Evolutionary conservation across 2,113 vertebrate species (phyloP), one percentile per base, ranked within the genome.

Genomic region (Thunnus maccoyii): DNA sequence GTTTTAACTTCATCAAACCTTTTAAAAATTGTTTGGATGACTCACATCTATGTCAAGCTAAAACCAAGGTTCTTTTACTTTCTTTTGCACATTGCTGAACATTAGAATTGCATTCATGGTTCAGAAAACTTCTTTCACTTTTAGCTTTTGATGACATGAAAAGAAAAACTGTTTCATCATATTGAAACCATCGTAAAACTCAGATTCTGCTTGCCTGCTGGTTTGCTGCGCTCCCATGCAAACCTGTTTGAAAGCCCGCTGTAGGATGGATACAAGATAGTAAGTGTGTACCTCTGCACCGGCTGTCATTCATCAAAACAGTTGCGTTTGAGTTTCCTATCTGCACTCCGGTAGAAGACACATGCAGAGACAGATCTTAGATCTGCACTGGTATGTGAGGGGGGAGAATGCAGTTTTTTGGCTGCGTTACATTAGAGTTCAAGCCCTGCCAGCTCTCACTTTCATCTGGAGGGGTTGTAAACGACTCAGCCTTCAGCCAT

Each of bases 291-390:
- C 55, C 30, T 25, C 50, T 74, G 46, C 68, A 20, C 36, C 3
- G 13, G 44, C 81, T 60, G 76, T 83, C 89, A 89, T 82, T 86
- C 86, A 86, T 83, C 41, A 66, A 57, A 84, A 64, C 56, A 58
- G 58, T 50, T 25, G 20, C 50, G 17, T 47, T 72, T 57, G 54
- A 63, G 46, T 77, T 32, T 84, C 62, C 41, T 81, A 16, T 47
- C 66, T 76, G 52, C 73, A 56, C 72, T 81, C 65, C 48, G 68
- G 76, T 62, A 41, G 61, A 54, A 56, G 60, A 83, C 86, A 72
- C 92, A 63, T 91, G 95, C 92, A 93, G 84, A 83, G 93, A 88
- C 94, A 94, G 85, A 93, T 93, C 88, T 83, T 17, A 82, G 72
- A 82, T 89, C 75, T 72, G 79, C 84, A 82, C 44, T 87, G 95